These are phyloP conservation scores for Eudyptes chrysolophus DNA, from an alignment of 2,113 vertebrate species.

Conservation along the genomic window DNA sequence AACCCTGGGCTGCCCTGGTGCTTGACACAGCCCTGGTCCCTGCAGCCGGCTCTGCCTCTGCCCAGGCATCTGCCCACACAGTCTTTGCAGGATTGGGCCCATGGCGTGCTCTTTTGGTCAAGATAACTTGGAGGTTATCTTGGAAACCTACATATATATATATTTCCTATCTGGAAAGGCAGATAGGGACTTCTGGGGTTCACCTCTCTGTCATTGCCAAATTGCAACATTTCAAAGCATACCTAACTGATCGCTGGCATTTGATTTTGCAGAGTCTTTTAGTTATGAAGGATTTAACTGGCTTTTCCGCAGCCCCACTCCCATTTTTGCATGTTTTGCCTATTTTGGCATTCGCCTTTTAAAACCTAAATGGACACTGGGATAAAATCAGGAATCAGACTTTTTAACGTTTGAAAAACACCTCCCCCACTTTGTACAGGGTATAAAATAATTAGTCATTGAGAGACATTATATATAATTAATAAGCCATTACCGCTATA, in stretches of 20 bases:
- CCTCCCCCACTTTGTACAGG: background rate
- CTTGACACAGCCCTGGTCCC: accelerated
- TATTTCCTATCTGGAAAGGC: background rate
- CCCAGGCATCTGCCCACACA: background rate
- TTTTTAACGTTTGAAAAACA: background rate
- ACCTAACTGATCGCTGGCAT: too few species aligned
- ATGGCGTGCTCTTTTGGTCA: accelerated
- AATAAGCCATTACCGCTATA: background rate
- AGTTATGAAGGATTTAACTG: background rate
- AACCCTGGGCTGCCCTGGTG: background rate
- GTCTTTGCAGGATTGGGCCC: background rate
- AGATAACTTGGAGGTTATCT: too few species aligned
- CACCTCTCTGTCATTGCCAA: background rate
- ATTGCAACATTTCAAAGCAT: background rate
- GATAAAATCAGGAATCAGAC: background rate
- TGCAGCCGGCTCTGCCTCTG: background rate
- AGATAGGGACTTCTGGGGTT: background rate
- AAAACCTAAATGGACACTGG: background rate
- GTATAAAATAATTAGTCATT: background rate
- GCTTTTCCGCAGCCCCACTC: background rate
- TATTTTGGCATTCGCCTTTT: background rate
- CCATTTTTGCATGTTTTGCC: background rate
- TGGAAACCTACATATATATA: too few species aligned
- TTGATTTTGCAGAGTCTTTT: background rate
- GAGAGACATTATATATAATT: background rate